Percentiles rank a stretch among this genome's conserved stretches.
These are phyloP conservation scores for Zapus hudsonius DNA, from an alignment of 2,113 vertebrate genomes.

Conservation along the genomic window DNA sequence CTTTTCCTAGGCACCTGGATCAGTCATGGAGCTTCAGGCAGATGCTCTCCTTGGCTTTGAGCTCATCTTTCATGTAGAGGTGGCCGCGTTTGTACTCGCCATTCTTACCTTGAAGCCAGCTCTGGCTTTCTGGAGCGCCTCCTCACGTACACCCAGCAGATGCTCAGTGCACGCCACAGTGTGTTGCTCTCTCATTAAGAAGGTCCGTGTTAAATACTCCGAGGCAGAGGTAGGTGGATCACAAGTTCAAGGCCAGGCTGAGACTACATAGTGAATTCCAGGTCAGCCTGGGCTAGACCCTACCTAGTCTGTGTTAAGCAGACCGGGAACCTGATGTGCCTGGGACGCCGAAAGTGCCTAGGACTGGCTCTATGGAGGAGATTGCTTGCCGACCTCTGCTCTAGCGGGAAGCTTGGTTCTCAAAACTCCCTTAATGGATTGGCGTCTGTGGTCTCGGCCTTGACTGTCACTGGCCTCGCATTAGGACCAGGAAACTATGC, in stretches of 20 bases:
- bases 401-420: neutral
- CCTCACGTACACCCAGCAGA: conserved; percentile 36
- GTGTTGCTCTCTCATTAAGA: neutral
- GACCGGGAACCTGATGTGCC: accelerated
- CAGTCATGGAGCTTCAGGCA: conserved; percentile 75
- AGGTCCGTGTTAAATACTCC: neutral
- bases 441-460: neutral
- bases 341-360: neutral
- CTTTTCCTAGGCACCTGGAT: conserved; percentile 82
- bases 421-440: neutral
- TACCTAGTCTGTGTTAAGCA: no score
- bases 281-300: no score
- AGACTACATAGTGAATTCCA: no score
- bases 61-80: conserved; percentile 75
- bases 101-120: conserved; percentile 71
- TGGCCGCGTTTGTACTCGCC: conserved; percentile 64
- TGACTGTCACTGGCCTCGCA: accelerated
- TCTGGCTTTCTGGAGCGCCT: neutral
- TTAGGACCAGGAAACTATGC: accelerated
- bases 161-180: neutral
- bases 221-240: no score
- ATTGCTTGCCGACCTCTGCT: no score
- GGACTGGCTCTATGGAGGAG: neutral
- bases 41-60: conserved; percentile 81
- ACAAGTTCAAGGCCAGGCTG: no score